A percentile compares a stretch with the other conserved stretches of the same genome.
phyloP scores from a whole-genome alignment of 2,888 invertebrate species.

The Eilema sororculum region DNA sequence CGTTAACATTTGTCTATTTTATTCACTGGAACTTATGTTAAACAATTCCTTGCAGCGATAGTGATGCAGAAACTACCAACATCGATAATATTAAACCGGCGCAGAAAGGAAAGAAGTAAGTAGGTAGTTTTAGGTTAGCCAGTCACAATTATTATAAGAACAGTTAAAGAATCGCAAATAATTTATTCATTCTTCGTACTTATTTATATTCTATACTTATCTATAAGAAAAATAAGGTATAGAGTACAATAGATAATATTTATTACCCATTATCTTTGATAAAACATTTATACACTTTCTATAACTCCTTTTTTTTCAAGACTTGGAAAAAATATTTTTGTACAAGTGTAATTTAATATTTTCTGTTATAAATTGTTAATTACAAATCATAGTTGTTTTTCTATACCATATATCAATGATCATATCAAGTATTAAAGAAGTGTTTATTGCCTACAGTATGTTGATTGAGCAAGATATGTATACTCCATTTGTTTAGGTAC shows the following conservation, averaged over 20 bases:
- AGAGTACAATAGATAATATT: not conserved
- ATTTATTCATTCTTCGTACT: not conserved
- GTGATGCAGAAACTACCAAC: conserved; percentile 85
- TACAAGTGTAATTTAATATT: not conserved
- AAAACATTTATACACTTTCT: not conserved
- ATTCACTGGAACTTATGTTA: conserved; percentile 39
- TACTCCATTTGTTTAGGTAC: no score
- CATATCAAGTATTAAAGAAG: not conserved
- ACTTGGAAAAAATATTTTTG: not conserved
- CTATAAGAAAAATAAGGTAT: not conserved
- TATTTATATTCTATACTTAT: not conserved
- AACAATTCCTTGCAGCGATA: conserved; percentile 86
- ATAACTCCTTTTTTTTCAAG: not conserved
- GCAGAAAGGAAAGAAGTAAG: conserved; percentile 81
- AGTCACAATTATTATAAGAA: conserved; percentile 26
- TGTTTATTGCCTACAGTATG: not conserved
- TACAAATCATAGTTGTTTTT: not conserved
- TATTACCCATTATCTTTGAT: conserved; percentile 4
- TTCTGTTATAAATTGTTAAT: not conserved
- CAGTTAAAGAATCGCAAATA: conserved; percentile 9
- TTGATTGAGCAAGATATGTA: not conserved
- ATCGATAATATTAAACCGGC: conserved; percentile 76
- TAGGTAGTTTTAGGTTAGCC: conserved; percentile 76
- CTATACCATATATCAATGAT: not conserved
- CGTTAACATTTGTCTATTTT: conserved; percentile 48